Evolutionary conservation across 2,888 invertebrate species (phyloP), one percentile per base, ranked within the genome.

Genomic region (Tricholauxania praeusta): DNA sequence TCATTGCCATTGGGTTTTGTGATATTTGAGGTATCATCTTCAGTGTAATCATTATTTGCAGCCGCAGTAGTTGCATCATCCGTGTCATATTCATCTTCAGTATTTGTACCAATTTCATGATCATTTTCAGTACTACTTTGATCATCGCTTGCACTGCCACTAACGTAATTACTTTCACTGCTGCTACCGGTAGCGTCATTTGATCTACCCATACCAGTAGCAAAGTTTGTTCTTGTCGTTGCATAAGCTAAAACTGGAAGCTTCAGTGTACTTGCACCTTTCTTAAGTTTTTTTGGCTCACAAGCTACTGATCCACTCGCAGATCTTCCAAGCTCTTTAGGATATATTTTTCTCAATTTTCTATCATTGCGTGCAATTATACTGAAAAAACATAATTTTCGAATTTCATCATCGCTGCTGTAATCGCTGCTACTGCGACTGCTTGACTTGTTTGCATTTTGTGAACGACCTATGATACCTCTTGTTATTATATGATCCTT

Each of bases 401-500:
- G 32, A 22, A 28, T 12, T 17, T 39, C 39, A 10, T 8, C n/a
- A 53, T 53, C 53, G 15, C 0, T 53, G 15, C 12, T 17, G 15
- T 53, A 1, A 17, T 53, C n/a, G 51, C 6, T 53, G 52, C 8
- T 52, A 5, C 14, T 53, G 51, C 6, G 10, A 8, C 8, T 52
- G 14, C 14, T 53, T 12, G 55, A 5, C 1, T 14, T 22, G n/a
- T n/a, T 3, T 39, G 39, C 39, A 39, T 39, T 39, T 39, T 8
- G 1, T 39, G 39, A 39, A 4, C 39, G 39, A 10, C 39, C 39
- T 39, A 10, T 39, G 39, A 39, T 39, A 39, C 39, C 81, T 1
- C 80, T 81, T 0, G 79, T 67, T 1, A 83, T 71, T 0, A 80
- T 80, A 7, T 79, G 78, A 7, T 80, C 82, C 62, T 78, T 70